These are phyloP conservation scores for Daktulosphaira vitifoliae DNA, from an alignment of 1,140 invertebrate species.

Conservation along the genomic window DNA sequence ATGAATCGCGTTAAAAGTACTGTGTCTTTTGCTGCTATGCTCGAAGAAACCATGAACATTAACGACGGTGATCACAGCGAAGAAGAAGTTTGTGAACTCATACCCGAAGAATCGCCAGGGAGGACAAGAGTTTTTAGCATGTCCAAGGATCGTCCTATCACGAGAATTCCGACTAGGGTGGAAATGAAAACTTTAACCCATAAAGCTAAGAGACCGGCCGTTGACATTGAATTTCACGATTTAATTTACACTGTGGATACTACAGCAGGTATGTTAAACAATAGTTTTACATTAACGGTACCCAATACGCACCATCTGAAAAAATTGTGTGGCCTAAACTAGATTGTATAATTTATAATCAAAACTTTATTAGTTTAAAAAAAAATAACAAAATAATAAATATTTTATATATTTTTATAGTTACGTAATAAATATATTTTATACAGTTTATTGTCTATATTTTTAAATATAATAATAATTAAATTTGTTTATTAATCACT, in stretches of 20 bases:
- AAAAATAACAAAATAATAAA: too few species aligned
- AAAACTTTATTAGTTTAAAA: too few species aligned
- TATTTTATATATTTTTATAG: too few species aligned
- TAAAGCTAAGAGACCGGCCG: constrained; percentile 52
- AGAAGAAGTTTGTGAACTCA: not conserved
- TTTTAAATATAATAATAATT: too few species aligned
- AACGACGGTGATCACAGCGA: not conserved
- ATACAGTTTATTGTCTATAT: too few species aligned
- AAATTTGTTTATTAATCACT: too few species aligned
- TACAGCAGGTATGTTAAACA: constrained; percentile 52
- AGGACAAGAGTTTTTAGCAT: constrained; percentile 10
- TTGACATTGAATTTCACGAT: constrained; percentile 64
- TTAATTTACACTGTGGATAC: constrained; percentile 56
- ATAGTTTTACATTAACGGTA: too few species aligned
- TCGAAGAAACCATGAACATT: not conserved
- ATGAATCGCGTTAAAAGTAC: not conserved
- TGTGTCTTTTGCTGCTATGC: not conserved
- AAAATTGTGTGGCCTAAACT: too few species aligned
- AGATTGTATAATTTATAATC: too few species aligned
- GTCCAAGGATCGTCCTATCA: constrained; percentile 26
- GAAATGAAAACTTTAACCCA: constrained; percentile 46
- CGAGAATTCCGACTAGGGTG: constrained; percentile 36
- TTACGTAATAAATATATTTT: too few species aligned
- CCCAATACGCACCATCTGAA: too few species aligned
- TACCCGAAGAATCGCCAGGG: not conserved